A percentile compares a stretch with the other conserved stretches of the same genome.
Evolutionary conservation across 2,797 vertebrate genomes (phyloP).

Genomic region (Apogon talboti): DNA sequence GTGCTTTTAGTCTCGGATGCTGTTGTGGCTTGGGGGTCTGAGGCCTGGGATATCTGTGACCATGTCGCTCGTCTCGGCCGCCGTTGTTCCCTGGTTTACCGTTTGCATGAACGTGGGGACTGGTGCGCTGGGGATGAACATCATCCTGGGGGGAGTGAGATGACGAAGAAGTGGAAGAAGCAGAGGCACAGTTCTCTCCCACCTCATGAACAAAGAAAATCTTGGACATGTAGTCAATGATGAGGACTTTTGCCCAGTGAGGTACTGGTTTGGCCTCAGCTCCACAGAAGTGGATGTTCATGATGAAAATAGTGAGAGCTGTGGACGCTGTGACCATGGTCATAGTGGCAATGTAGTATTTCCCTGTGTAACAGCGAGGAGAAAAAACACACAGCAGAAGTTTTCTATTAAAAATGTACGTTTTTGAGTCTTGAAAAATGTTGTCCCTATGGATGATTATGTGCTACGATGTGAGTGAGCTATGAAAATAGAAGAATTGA

Average conservation of each 20-base stretch:
- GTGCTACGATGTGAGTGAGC: too few relatives aligned
- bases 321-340: constrained; percentile 98
- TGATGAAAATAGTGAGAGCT: constrained; percentile 96
- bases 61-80: constrained; percentile 35
- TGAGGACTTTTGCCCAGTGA: constrained; percentile 93
- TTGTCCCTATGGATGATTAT: too few relatives aligned
- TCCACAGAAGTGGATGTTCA: constrained; percentile 98
- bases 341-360: constrained; percentile 96
- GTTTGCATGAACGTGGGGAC: constrained; percentile 54
- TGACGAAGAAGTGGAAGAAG: constrained; percentile 67
- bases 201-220: constrained; percentile 96
- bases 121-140: constrained; percentile 35
- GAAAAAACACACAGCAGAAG: background rate
- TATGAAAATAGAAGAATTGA: too few relatives aligned
- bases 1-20: constrained; percentile 61
- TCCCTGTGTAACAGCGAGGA: constrained; percentile 61
- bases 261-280: constrained; percentile 95
- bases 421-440: background rate
- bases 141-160: constrained; percentile 58
- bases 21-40: constrained; percentile 69
- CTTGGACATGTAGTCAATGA: constrained; percentile 97
- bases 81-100: constrained; percentile 57
- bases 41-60: constrained; percentile 52
- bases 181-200: constrained; percentile 91
- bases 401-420: background rate